phyloP scores from a whole-genome alignment of 2,113 vertebrate genomes.

The Tachysurus fulvidraco region DNA sequence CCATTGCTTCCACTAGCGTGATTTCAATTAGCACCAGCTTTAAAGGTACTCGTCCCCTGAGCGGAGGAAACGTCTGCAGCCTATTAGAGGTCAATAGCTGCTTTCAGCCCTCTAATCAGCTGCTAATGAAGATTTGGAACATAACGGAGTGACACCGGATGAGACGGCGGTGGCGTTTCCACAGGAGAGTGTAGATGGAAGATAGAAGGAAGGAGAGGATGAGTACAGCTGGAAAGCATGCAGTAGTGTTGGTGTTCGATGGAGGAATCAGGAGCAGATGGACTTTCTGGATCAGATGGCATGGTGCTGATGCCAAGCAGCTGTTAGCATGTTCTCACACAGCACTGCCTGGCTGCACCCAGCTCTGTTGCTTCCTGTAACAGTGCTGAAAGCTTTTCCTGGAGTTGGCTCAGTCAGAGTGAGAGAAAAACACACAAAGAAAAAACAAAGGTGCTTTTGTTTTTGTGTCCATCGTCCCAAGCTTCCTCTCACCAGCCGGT shows the following conservation, averaged over 20 bases:
- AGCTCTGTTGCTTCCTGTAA: neutral
- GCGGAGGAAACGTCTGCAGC: neutral
- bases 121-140: neutral
- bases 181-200: neutral
- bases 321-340: neutral
- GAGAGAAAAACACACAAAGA: neutral
- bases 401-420: constrained; percentile 39
- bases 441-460: constrained; percentile 40
- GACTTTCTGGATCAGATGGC: constrained; percentile 5
- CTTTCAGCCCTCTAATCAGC: neutral
- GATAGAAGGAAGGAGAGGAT: neutral
- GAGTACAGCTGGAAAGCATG: neutral
- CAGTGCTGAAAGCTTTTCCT: neutral
- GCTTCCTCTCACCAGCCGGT: constrained; percentile 29
- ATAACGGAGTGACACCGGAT: neutral
- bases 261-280: neutral
- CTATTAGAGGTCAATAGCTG: neutral
- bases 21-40: neutral
- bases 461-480: constrained; percentile 32
- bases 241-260: neutral
- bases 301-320: neutral
- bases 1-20: neutral
- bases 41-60: neutral
- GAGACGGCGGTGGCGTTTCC: neutral
- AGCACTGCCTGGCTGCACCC: neutral